Evolutionary conservation across 2,797 vertebrate species (phyloP).

Genomic region (Pantherophis alleghaniensis): DNA sequence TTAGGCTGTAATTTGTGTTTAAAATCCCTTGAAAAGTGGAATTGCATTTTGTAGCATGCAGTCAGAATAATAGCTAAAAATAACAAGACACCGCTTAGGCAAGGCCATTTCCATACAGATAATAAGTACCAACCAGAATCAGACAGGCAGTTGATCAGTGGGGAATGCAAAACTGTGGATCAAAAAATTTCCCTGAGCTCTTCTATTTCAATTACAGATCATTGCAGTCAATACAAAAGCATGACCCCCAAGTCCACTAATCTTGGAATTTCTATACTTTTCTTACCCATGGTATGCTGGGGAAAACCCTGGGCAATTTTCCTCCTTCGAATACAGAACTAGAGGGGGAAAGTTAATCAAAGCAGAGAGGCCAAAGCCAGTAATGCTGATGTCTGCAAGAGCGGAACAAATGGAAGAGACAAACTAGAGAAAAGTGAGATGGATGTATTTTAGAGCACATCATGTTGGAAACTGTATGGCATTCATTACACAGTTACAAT

Average conservation of each 20-base stretch:
- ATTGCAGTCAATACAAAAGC: constrained; percentile 32
- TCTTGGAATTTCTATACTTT: constrained; percentile 15
- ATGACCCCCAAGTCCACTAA: constrained; percentile 38
- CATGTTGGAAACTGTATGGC: constrained; percentile 4
- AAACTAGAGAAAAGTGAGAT: constrained; percentile 30
- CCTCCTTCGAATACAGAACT: constrained; percentile 41
- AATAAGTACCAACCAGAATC: constrained; percentile 45
- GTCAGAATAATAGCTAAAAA: constrained; percentile 38
- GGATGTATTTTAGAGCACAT: constrained; percentile 31
- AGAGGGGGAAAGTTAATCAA: constrained; percentile 26
- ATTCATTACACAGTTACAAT: constrained; percentile 26
- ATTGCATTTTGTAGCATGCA: constrained; percentile 18
- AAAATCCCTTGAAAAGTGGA: constrained; percentile 40
- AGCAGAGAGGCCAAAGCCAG: constrained; percentile 24
- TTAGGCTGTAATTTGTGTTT: constrained; percentile 11
- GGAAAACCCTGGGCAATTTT: constrained; percentile 46
- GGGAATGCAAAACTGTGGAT: constrained; percentile 51
- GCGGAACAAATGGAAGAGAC: constrained; percentile 33
- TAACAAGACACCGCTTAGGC: constrained; percentile 44
- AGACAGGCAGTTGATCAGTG: constrained; percentile 67
- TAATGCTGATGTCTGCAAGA: constrained; percentile 23
- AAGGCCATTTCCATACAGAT: constrained; percentile 69
- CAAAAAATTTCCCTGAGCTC: constrained; percentile 48
- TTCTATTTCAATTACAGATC: constrained; percentile 50
- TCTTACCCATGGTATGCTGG: constrained; percentile 43